These are phyloP conservation scores for Chloroclysta siterata DNA, from an alignment of 2,888 invertebrate species.

Conservation along the genomic window DNA sequence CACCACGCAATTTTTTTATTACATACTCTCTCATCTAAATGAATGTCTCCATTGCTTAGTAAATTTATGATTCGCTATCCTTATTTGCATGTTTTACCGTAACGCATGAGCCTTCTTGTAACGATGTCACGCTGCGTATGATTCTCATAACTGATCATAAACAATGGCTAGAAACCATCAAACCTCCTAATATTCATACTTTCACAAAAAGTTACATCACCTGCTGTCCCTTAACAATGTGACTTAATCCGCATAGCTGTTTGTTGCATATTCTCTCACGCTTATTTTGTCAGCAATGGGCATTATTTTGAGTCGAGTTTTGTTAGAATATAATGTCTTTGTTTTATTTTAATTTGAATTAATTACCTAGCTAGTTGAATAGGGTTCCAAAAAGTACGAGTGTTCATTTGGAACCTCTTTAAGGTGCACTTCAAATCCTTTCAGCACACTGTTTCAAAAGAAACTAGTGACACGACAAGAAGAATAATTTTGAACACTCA, in stretches of 20 bases:
- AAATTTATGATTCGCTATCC: background rate
- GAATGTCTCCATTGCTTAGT: background rate
- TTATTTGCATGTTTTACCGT: constrained; percentile 6
- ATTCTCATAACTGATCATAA: constrained; percentile 12
- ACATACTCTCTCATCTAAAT: background rate
- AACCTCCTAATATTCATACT: constrained; percentile 26
- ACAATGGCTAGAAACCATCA: constrained; percentile 17
- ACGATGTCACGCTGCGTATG: constrained; percentile 9
- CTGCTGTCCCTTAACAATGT: constrained; percentile 35
- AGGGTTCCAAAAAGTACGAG: too few relatives aligned
- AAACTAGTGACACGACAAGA: too few relatives aligned
- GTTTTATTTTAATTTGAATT: constrained; percentile 14
- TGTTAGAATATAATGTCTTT: constrained; percentile 25
- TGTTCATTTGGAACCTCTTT: too few relatives aligned
- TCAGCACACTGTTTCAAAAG: too few relatives aligned
- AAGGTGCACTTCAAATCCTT: too few relatives aligned
- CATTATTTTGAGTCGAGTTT: constrained; percentile 35
- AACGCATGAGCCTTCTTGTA: constrained; percentile 6
- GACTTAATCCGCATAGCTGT: constrained; percentile 40
- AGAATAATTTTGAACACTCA: too few relatives aligned
- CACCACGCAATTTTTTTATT: too few relatives aligned
- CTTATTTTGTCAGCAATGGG: constrained; percentile 41
- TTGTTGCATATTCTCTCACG: constrained; percentile 49
- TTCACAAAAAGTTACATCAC: constrained; percentile 37
- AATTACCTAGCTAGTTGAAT: background rate